Evolutionary conservation across 2,888 invertebrate species (phyloP).

Genomic region (Congeria kusceri): DNA sequence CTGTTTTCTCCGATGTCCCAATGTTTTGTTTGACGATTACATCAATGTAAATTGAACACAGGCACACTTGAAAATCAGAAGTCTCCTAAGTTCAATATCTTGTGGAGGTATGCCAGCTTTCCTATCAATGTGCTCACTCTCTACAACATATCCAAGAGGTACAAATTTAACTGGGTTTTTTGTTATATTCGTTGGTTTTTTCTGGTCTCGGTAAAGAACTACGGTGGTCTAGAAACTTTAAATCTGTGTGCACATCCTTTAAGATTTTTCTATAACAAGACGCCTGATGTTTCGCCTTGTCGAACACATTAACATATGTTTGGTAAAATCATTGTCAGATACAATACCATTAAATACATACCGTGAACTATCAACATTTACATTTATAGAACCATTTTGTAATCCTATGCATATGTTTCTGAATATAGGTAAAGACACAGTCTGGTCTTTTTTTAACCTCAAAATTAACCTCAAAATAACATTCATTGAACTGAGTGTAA

Average conservation of each 20-base stretch:
- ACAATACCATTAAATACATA: too few relatives aligned
- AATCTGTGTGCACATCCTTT: conserved; percentile 34
- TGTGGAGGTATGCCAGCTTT: not conserved
- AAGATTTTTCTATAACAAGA: conserved; percentile 36
- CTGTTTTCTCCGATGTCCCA: too few relatives aligned
- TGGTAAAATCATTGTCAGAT: too few relatives aligned
- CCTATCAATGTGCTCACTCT: not conserved
- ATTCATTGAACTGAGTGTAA: too few relatives aligned
- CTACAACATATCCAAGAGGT: not conserved
- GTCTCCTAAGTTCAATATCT: not conserved
- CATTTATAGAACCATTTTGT: not conserved
- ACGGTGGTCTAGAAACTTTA: conserved; percentile 16
- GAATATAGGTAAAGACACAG: too few relatives aligned
- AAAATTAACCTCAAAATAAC: too few relatives aligned
- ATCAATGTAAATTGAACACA: not conserved
- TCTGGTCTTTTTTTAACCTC: too few relatives aligned
- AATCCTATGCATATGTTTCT: not conserved
- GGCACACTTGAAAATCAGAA: not conserved
- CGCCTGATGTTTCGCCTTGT: too few relatives aligned
- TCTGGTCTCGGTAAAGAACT: conserved; percentile 17
- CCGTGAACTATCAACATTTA: not conserved
- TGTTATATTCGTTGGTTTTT: conserved; percentile 19
- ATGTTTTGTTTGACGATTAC: too few relatives aligned
- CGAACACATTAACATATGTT: too few relatives aligned
- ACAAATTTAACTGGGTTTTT: not conserved